Evolutionary conservation across 2,113 vertebrate species (phyloP), one percentile per base, ranked within the genome.

Genomic region (Laticauda colubrina): DNA sequence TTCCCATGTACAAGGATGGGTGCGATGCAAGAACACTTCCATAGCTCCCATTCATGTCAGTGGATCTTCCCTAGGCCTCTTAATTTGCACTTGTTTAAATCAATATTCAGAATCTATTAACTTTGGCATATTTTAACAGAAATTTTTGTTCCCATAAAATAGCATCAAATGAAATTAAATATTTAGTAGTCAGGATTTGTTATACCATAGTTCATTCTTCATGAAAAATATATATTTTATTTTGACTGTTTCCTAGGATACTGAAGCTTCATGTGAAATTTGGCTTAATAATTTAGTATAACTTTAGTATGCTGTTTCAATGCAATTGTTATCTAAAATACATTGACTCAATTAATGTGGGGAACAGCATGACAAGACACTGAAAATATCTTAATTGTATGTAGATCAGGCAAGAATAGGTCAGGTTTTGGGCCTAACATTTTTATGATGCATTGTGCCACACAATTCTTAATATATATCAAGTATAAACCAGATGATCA

Each of bases 191-290:
- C 93, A 43, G 43, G 53, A 34, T 69, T 69, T n/a, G 81, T 89
- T 56, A 91, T 14, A 91, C 88, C 89, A 57, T 90, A 91, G 43
- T 43, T 55, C 92, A 45, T 39, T 61, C 61, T 93, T 3, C 53
- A 88, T 64, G 87, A 93, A 94, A 69, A 89, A 93, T 45, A 51
- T 59, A 93, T 93, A 92, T 15, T 61, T 21, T 20, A 54, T 89
- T 26, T 93, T 93, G 85, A 89, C 85, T 81, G 15, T 75, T 96
- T 91, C 93, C 93, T 91, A 54, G 86, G 94, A 90, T 90, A 94
- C 94, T 91, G 51, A 91, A 81, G 4, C 24, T 89, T 89, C 88
- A 61, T 92, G 95, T 94, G 86, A 54, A 89, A 95, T 94, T 94
- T 92, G 43, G 89, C 94, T 93, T 89, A 85, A 53, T 95, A 91